Percentiles rank a stretch among this genome's conserved stretches.
Conservation (phyloP, 2,797 vertebrate genomes). For the Chaetodon trifasciatus region DNA sequence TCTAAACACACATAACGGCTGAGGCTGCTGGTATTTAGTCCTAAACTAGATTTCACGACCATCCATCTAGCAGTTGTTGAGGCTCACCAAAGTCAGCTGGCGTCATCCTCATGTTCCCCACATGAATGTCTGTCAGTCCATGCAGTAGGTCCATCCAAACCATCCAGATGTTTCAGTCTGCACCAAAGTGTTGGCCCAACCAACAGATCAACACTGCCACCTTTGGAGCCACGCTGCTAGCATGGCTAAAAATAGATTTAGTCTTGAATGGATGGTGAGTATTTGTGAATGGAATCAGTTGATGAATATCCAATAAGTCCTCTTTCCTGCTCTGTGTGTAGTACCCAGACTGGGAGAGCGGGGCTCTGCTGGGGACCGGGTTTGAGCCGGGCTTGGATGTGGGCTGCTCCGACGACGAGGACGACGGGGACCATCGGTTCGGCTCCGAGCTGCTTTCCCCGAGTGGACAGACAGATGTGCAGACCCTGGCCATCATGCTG, state of each 20-base stretch:
- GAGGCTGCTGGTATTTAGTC: not conserved
- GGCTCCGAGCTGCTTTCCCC: slow-evolving; percentile 90
- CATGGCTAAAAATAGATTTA: not conserved
- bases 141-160: not conserved
- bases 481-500: slow-evolving; percentile 93
- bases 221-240: not conserved
- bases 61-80: not conserved
- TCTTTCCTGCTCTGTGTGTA: slow-evolving; percentile 36
- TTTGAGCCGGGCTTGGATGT: slow-evolving; percentile 81
- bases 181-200: not conserved
- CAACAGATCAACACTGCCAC: not conserved
- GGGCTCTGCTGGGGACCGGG: slow-evolving; percentile 78
- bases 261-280: not conserved
- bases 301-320: not conserved
- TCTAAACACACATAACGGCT: too few species aligned
- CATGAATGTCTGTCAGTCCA: not conserved
- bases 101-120: too few species aligned
- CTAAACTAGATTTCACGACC: not conserved
- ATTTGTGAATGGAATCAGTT: not conserved
- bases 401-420: slow-evolving; percentile 86
- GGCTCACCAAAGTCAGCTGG: not conserved
- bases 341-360: slow-evolving; percentile 89
- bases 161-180: not conserved
- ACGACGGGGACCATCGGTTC: slow-evolving; percentile 84
- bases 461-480: slow-evolving; percentile 91